Conservation (phyloP, 2,113 vertebrate species). For the Syngnathoides biaculeatus region DNA sequence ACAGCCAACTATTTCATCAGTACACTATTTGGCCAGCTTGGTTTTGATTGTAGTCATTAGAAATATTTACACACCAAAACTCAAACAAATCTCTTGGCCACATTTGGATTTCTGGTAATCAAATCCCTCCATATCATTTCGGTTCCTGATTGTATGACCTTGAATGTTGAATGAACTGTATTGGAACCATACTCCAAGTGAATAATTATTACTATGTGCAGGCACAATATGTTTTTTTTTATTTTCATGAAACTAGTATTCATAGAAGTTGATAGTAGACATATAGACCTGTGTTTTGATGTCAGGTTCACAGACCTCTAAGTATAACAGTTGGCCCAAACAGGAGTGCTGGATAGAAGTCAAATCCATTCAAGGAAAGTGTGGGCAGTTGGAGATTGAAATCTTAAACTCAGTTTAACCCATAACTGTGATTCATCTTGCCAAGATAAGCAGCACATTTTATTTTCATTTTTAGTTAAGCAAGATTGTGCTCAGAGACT, state of each 20-base stretch:
- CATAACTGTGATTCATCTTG: constrained; percentile 46
- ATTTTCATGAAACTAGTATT: constrained; percentile 14
- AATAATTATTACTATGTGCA: constrained; percentile 66
- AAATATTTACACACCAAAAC: constrained; percentile 59
- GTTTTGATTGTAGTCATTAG: constrained; percentile 54
- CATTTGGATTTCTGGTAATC: constrained; percentile 56
- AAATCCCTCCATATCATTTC: constrained; percentile 55
- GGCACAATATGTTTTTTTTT: constrained; percentile 5
- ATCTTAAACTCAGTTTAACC: constrained; percentile 32
- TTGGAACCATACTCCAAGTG: constrained; percentile 63
- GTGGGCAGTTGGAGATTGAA: constrained; percentile 58
- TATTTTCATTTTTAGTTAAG: constrained; percentile 50
- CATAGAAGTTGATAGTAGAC: constrained; percentile 37
- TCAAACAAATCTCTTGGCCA: constrained; percentile 48
- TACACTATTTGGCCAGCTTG: constrained; percentile 64
- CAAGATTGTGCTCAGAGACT: constrained; percentile 57
- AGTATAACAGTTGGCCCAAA: constrained; percentile 59
- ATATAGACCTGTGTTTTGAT: constrained; percentile 64
- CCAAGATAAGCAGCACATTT: constrained; percentile 71
- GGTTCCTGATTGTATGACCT: constrained; percentile 34
- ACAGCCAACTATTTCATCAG: constrained; percentile 54
- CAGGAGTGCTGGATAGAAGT: constrained; percentile 13
- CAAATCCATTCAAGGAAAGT: constrained; percentile 33
- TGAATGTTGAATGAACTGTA: constrained; percentile 51
- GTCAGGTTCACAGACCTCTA: constrained; percentile 53